These are phyloP conservation scores for Diorhabda elongata DNA, from an alignment of 1,140 invertebrate species.

Conservation along the genomic window DNA sequence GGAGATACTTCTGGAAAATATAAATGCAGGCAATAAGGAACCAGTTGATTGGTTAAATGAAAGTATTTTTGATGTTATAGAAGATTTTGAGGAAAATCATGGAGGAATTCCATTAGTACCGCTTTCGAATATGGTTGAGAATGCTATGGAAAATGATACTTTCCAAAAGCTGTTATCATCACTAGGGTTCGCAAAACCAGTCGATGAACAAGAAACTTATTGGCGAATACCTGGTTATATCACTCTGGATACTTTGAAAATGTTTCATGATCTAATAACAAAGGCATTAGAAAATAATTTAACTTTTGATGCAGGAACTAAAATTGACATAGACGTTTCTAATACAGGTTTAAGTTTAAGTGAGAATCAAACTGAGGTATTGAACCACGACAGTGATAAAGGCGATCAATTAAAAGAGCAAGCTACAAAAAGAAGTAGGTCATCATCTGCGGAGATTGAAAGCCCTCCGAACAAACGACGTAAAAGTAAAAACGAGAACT, in stretches of 20 bases:
- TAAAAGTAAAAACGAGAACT: constrained; percentile 3
- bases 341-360: neutral
- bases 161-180: constrained; percentile 57
- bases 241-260: constrained; percentile 48
- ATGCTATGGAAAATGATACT: constrained; percentile 56
- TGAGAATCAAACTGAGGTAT: constrained; percentile 18
- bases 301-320: constrained; percentile 22
- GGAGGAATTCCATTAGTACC: constrained; percentile 64
- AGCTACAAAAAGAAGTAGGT: constrained; percentile 11
- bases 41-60: constrained; percentile 60
- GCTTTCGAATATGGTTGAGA: constrained; percentile 52
- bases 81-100: constrained; percentile 53
- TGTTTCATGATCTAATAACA: constrained; percentile 46
- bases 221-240: constrained; percentile 58
- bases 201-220: constrained; percentile 57
- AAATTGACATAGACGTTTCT: constrained; percentile 8
- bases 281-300: constrained; percentile 49
- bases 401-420: constrained; percentile 40
- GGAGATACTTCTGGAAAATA: constrained; percentile 9
- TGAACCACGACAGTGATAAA: constrained; percentile 38
- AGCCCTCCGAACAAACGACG: neutral
- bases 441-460: constrained; percentile 18
- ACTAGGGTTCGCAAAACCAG: constrained; percentile 56
- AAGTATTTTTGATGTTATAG: constrained; percentile 56
- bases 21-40: constrained; percentile 32